Evolutionary conservation across 2,888 invertebrate species (phyloP), one percentile per base, ranked within the genome.

Genomic region (Spicauda simplicius): DNA sequence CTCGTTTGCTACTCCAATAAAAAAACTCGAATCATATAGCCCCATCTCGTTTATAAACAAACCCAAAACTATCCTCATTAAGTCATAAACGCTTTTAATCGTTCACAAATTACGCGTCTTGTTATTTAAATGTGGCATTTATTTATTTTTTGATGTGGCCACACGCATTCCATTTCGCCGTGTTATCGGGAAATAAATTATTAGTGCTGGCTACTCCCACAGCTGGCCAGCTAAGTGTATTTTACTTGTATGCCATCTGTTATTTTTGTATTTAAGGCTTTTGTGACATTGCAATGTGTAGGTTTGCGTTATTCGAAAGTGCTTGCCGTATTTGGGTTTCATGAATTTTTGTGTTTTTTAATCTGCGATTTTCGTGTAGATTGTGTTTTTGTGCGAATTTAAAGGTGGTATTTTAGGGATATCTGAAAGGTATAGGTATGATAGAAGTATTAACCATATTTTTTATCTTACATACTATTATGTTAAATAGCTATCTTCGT

Each of bases 171-270:
- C 64, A 64, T 58, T 58, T 52, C 58, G 59, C 25, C 20, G 58
- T 58, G 59, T 66, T 66, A 66, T 66, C 65, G 65, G 65, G 41
- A 55, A 48, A 66, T 66, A 66, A 66, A 66, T 66, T 66, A 66
- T 66, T 53, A 59, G 59, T 60, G 30, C 60, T 53, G 65, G 57
- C 65, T 66, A 66, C 65, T 65, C 64, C 64, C 58, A 65, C 65
- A 58, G 53, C 45, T 41, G 54, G 4, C 41, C 58, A 37, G 57
- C 58, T 37, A 65, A 65, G 59, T 54, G 59, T 65, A 53, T 50
- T 50, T 50, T 50, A n/a, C 59, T 50, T 60, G 59, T 60, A 60
- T 25, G 50, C 18, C 48, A 60, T 60, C 59, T 50, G 59, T 60
- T 60, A 60, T 60, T 60, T 60, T 50, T 60, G 59, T 50, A 50